A percentile compares a stretch with the other conserved stretches of the same genome.
Conservation (phyloP, 2,888 invertebrate species). For the Agrotis puta region DNA sequence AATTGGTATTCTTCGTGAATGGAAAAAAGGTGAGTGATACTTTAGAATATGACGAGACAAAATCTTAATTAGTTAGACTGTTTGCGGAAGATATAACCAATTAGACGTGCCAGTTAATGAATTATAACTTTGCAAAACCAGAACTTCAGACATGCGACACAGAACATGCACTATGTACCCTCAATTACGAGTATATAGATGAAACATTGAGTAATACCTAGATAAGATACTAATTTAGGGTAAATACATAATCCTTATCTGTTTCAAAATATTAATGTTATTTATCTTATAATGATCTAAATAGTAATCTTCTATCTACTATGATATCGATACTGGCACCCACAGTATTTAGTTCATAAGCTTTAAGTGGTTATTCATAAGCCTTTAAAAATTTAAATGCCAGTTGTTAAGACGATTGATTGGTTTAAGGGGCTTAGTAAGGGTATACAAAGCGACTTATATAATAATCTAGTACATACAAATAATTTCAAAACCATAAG, state of each 20-base stretch:
- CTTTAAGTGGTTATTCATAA: neutral
- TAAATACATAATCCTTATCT: conserved; percentile 21
- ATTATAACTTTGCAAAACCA: conserved; percentile 6
- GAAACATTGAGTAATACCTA: neutral
- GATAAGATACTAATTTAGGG: conserved; percentile 37
- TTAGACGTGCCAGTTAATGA: conserved; percentile 14
- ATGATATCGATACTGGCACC: conserved; percentile 9
- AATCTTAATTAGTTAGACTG: conserved; percentile 16
- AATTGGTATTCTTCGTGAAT: conserved; percentile 88
- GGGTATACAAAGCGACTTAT: neutral
- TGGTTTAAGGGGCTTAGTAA: neutral
- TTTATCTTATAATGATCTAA: conserved; percentile 12
- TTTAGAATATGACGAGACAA: conserved; percentile 15
- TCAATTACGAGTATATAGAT: neutral
- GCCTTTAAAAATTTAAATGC: neutral
- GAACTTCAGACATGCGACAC: neutral
- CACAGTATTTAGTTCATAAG: neutral
- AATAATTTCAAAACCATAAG: too few relatives aligned
- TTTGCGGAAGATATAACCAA: conserved; percentile 30
- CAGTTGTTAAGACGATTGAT: neutral
- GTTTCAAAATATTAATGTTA: conserved; percentile 26
- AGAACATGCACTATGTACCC: neutral
- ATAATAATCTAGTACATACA: neutral
- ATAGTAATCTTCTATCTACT: conserved; percentile 3
- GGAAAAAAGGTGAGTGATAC: conserved; percentile 84